phyloP scores from a whole-genome alignment of 2,888 invertebrate genomes.

The Colostygia pectinataria region DNA sequence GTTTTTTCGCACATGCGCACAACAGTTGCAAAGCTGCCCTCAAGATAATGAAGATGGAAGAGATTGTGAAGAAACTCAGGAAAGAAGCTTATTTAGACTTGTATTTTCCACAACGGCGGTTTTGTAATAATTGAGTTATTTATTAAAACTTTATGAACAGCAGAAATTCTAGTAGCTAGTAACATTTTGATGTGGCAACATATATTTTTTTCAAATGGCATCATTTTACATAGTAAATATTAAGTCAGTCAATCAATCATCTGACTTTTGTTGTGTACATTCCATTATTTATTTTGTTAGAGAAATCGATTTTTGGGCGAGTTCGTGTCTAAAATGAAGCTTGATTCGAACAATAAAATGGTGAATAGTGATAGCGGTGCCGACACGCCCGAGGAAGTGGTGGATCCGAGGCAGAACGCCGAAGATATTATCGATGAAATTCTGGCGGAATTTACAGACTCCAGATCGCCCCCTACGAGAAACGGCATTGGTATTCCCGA shows the following conservation, averaged over 20 bases:
- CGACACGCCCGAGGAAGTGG: slow-evolving; percentile 70
- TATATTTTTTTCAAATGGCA: slow-evolving; percentile 40
- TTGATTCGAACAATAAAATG: slow-evolving; percentile 79
- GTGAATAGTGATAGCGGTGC: slow-evolving; percentile 71
- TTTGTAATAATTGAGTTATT: slow-evolving; percentile 45
- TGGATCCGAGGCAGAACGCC: slow-evolving; percentile 74
- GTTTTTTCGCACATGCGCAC: slow-evolving; percentile 77
- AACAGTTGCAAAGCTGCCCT: slow-evolving; percentile 77
- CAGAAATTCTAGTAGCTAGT: too few relatives aligned
- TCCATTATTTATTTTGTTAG: slow-evolving; percentile 66
- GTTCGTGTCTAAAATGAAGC: slow-evolving; percentile 60
- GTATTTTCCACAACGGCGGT: slow-evolving; percentile 71
- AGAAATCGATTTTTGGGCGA: slow-evolving; percentile 53
- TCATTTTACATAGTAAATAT: slow-evolving; percentile 41
- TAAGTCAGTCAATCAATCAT: slow-evolving; percentile 56
- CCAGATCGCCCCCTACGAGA: slow-evolving; percentile 61
- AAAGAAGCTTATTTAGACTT: slow-evolving; percentile 77
- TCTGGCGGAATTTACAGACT: slow-evolving; percentile 74
- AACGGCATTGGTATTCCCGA: slow-evolving; percentile 68
- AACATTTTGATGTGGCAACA: slow-evolving; percentile 2
- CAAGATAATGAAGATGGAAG: slow-evolving; percentile 76
- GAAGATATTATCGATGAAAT: slow-evolving; percentile 78
- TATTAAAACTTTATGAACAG: too few relatives aligned
- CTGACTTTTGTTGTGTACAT: slow-evolving; percentile 54
- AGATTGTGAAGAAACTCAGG: slow-evolving; percentile 72